Evolutionary conservation across 2,113 vertebrate species (phyloP).

Genomic region (Fulmarus glacialis): DNA sequence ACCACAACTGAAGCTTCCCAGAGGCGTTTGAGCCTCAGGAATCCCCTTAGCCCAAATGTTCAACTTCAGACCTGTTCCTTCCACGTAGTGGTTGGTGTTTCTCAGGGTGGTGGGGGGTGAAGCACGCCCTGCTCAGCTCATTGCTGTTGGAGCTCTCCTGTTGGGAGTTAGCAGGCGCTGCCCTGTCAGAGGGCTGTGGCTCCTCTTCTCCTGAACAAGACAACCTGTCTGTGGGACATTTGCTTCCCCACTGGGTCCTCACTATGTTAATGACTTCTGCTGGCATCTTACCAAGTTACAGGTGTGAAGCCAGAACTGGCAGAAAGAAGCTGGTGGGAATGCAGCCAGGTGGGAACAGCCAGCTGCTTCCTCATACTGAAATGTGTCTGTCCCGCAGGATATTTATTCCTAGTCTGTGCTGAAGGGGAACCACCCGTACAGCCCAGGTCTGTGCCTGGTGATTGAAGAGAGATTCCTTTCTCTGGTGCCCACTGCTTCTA

Average conservation of each 20-base stretch:
- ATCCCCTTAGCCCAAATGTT: neutral
- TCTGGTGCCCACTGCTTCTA: neutral
- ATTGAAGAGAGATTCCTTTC: neutral
- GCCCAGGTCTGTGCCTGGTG: neutral
- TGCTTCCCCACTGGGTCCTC: neutral
- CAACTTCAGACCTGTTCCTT: neutral
- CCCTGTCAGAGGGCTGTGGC: neutral
- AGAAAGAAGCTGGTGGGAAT: neutral
- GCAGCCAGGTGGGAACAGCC: neutral
- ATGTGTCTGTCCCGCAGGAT: neutral
- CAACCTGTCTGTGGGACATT: neutral
- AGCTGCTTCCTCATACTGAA: neutral
- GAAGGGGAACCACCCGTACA: neutral
- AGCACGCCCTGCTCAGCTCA: accelerated
- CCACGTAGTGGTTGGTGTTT: neutral
- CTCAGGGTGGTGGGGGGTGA: neutral
- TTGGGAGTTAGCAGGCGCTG: accelerated
- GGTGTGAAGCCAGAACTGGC: neutral
- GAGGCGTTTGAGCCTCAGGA: neutral
- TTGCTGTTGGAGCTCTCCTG: neutral
- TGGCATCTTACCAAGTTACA: neutral
- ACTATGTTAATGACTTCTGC: neutral
- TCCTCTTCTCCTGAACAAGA: neutral
- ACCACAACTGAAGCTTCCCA: neutral
- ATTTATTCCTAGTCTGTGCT: neutral